These are phyloP conservation scores for Eupithecia pulchellata DNA, from an alignment of 2,888 invertebrate genomes.

Conservation along the genomic window DNA sequence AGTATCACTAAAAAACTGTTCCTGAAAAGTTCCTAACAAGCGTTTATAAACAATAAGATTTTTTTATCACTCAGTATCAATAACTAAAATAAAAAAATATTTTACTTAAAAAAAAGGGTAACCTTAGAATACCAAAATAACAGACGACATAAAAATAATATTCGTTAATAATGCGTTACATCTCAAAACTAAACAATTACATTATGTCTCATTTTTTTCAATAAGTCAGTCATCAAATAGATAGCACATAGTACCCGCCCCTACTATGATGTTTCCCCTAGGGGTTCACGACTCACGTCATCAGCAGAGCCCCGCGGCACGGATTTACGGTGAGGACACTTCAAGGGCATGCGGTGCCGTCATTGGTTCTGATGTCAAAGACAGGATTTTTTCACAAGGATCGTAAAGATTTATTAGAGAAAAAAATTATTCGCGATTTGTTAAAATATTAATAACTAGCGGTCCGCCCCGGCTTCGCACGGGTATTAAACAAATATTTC, in stretches of 20 bases:
- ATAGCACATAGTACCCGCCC: neutral
- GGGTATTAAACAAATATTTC: no score
- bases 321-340: neutral
- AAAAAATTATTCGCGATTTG: no score
- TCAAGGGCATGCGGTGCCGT: neutral
- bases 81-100: no score
- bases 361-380: conserved; percentile 10
- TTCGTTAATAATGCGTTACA: neutral
- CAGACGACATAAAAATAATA: no score
- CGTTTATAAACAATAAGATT: no score
- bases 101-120: no score
- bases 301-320: neutral
- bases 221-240: neutral
- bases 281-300: neutral
- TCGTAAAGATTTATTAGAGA: neutral
- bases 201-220: neutral
- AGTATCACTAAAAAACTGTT: no score
- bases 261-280: neutral
- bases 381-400: neutral
- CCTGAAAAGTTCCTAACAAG: no score
- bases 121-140: no score
- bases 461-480: no score
- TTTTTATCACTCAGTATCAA: no score
- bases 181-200: conserved; percentile 70
- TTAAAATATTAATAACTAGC: no score